Evolutionary conservation across 2,113 vertebrate genomes (phyloP), one percentile per base, ranked within the genome.

Genomic region (Cyanoliseus patagonus): DNA sequence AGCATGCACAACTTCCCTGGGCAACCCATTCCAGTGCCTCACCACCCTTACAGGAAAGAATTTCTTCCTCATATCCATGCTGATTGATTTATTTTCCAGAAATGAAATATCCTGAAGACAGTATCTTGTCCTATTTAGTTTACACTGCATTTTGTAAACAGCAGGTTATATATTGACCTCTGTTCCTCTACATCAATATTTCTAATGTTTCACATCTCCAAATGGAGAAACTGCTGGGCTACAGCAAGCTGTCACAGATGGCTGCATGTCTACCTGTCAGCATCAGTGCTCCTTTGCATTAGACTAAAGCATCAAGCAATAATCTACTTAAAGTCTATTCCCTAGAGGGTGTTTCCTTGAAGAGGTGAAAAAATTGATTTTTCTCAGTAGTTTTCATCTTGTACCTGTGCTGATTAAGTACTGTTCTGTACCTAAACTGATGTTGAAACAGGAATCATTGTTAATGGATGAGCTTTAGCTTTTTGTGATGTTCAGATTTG

Each of bases 261-360:
- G 20, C 41, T 88, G 81, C 24, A 1, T 73, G 79, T 68, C 68
- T 23, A 16, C 64, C 92, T 85, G 88, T 88, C 90, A 95, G 61
- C 49, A 46, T 86, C 24, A 20, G 44, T 61, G 33, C n/a, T 93
- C 57, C 46, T 92, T 86, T 68, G 44, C 39, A 69, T 97, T 84
- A 83, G 35, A 67, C 75, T 83, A 90, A 96, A 93, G 73, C 22
- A 90, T 57, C 46, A 67, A 83, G 59, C 87, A 94, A 95, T 70
- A 67, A 76, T 69, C 79, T 88, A 49, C 89, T 94, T 88, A 73
- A 57, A 88, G 61, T 59, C 72, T 94, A 13, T 81, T 20, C 75
- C 23, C 53, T 83, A n/a, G 92, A 85, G 81, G 22, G 13, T 59
- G 28, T 73, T 95, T 83, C 68, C 66, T 80, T 86, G 44, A 82